phyloP scores from a whole-genome alignment of 1,140 invertebrate genomes.

The Orussus abietinus region DNA sequence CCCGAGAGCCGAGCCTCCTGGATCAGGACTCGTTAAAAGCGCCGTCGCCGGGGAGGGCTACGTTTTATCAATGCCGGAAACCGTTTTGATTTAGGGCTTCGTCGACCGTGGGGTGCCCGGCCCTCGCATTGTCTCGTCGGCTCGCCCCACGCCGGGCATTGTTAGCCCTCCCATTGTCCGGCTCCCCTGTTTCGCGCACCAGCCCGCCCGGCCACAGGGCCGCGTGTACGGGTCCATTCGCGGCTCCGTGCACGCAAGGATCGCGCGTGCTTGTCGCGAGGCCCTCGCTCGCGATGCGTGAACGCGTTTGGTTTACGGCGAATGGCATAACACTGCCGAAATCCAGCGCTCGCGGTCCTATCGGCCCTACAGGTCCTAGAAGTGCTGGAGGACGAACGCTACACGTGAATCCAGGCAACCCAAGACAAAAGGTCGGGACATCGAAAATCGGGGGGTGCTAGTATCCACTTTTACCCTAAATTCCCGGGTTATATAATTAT shows the following conservation, averaged over 20 bases:
- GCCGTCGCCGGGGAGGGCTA: conserved; percentile 23
- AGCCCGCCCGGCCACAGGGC: no score
- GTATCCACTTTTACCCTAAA: no score
- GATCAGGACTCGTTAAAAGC: conserved; percentile 40
- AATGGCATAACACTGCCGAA: conserved; percentile 32
- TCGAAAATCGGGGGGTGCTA: no score
- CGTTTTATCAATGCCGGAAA: conserved; percentile 48
- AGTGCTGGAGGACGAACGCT: no score
- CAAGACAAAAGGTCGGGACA: no score
- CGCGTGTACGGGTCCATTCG: conserved; percentile 13
- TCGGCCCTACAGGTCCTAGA: no score
- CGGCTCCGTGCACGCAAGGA: conserved; percentile 8
- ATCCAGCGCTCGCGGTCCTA: conserved; percentile 18
- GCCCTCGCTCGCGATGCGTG: no score
- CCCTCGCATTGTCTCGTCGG: conserved; percentile 41
- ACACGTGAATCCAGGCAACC: no score
- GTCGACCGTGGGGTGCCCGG: conserved; percentile 24
- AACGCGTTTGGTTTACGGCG: conserved; percentile 29
- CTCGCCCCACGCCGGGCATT: conserved; percentile 41
- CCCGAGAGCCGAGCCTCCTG: no score
- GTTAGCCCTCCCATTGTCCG: conserved; percentile 44
- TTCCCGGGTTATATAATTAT: no score
- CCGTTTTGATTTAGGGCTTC: conserved; percentile 48
- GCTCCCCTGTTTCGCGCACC: conserved; percentile 19
- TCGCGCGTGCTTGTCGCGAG: neutral